Conservation (phyloP, 1,140 invertebrate species). For the Drosophila subobscura region DNA sequence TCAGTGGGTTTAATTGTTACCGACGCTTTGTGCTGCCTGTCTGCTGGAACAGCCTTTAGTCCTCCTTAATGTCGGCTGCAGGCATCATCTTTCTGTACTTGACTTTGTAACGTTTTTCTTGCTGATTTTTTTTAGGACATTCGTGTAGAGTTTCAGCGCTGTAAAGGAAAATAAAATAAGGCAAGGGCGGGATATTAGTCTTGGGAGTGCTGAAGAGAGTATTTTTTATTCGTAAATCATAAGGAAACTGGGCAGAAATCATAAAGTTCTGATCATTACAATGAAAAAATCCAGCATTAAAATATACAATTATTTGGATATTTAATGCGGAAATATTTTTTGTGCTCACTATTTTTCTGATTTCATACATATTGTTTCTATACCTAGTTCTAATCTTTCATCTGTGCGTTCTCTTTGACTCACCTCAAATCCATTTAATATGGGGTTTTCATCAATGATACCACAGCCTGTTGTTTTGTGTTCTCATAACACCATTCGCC, state of each 20-base stretch:
- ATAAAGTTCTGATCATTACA: too few species aligned
- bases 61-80: slow-evolving; percentile 2
- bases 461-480: slow-evolving; percentile 82
- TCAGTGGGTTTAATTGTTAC: slow-evolving; percentile 74
- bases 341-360: too few species aligned
- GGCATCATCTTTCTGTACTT: slow-evolving; percentile 27
- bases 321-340: too few species aligned
- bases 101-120: slow-evolving; percentile 27
- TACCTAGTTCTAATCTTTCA: not conserved
- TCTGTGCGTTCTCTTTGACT: slow-evolving; percentile 13
- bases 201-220: not conserved
- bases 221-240: too few species aligned
- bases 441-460: slow-evolving; percentile 82
- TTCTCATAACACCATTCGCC: slow-evolving; percentile 58
- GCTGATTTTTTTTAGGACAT: slow-evolving; percentile 34
- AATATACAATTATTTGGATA: too few species aligned
- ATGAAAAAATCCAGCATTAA: too few species aligned
- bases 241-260: too few species aligned
- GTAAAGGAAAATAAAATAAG: not conserved
- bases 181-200: not conserved
- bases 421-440: slow-evolving; percentile 81
- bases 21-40: slow-evolving; percentile 51
- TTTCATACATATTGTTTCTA: too few species aligned
- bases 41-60: not conserved
- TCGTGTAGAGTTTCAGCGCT: slow-evolving; percentile 60